Evolutionary conservation across 1,140 invertebrate genomes (phyloP).

Genomic region (Tetraneura akinire): DNA sequence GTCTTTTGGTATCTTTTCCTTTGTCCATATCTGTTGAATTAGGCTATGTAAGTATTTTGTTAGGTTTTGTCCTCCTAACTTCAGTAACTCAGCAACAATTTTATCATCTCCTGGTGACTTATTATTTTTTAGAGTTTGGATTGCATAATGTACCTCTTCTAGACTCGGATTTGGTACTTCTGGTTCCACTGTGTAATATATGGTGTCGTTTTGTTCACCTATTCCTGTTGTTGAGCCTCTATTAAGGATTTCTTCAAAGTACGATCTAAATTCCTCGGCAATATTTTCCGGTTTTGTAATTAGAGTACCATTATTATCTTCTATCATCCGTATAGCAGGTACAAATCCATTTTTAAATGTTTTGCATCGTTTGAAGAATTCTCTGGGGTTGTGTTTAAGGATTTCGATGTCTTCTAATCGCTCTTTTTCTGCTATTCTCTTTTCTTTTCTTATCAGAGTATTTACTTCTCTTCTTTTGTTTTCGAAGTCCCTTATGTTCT

Average conservation of each 20-base stretch:
- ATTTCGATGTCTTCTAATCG: constrained; percentile 26
- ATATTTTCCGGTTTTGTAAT: constrained; percentile 24
- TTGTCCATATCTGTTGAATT: constrained; percentile 40
- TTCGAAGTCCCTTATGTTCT: constrained; percentile 30
- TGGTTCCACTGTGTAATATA: no score
- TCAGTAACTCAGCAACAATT: no score
- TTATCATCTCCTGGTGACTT: constrained; percentile 2
- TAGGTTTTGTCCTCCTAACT: constrained; percentile 32
- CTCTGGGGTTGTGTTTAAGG: constrained; percentile 17
- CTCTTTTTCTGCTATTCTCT: constrained; percentile 11
- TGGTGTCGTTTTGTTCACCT: not conserved
- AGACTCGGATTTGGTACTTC: not conserved
- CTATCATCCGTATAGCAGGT: constrained; percentile 11
- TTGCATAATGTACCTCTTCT: not conserved
- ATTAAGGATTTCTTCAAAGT: constrained; percentile 11
- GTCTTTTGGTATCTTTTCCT: constrained; percentile 45
- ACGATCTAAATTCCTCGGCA: constrained; percentile 9
- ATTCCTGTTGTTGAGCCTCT: not conserved
- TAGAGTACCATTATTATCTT: constrained; percentile 29
- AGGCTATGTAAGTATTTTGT: constrained; percentile 25
- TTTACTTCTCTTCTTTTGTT: constrained; percentile 22
- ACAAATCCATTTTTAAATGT: constrained; percentile 13
- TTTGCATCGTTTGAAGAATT: constrained; percentile 35
- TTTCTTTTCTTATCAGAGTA: constrained; percentile 22
- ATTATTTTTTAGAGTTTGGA: constrained; percentile 10